These are phyloP conservation scores for Polylopha cassiicola DNA, from an alignment of 2,888 invertebrate species.

Conservation along the genomic window DNA sequence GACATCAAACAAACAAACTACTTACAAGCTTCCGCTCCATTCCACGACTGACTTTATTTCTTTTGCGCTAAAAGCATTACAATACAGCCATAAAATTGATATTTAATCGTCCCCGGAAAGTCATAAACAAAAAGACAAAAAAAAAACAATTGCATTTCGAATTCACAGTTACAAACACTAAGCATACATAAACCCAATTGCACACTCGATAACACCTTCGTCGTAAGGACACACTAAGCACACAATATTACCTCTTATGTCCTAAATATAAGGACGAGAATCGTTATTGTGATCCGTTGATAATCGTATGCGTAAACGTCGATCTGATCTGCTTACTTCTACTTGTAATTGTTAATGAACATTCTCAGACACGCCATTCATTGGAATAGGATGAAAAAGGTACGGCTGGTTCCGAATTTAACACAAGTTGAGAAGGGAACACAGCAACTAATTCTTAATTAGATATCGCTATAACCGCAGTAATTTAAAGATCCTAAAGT, in stretches of 20 bases:
- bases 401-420: conserved; percentile 23
- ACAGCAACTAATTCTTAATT: no score
- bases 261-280: not conserved
- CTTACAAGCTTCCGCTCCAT: no score
- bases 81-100: no score
- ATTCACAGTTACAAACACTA: conserved; percentile 8
- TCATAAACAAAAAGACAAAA: no score
- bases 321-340: conserved; percentile 27
- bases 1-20: no score
- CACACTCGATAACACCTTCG: conserved; percentile 22
- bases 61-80: no score
- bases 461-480: no score
- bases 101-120: no score
- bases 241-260: not conserved
- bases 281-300: not conserved
- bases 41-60: no score
- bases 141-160: conserved; percentile 1
- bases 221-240: no score
- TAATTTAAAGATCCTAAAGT: no score
- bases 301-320: conserved; percentile 32
- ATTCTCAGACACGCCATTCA: conserved; percentile 37
- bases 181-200: conserved; percentile 13
- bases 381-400: conserved; percentile 45
- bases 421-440: no score
- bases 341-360: conserved; percentile 53